Conservation (phyloP, 2,113 vertebrate species). For the Ptilorrhoa leucosticta region DNA sequence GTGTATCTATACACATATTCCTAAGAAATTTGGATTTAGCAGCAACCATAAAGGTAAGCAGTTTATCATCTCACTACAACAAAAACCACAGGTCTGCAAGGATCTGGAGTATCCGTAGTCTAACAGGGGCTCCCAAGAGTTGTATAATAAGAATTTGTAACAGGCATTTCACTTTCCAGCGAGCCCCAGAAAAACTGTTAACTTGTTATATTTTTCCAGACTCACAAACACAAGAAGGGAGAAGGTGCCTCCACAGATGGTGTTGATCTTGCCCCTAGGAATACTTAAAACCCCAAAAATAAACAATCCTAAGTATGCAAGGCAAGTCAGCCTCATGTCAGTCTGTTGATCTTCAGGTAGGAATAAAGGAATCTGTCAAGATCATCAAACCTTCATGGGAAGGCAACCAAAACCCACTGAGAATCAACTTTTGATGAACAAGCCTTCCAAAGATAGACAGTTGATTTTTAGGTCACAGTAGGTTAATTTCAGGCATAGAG, state of each 20-base stretch:
- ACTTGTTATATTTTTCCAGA: neutral
- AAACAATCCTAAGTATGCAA: neutral
- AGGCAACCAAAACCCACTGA: neutral
- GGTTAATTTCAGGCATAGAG: neutral
- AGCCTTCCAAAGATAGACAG: neutral
- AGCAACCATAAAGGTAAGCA: neutral
- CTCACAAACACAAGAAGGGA: neutral
- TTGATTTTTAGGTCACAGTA: neutral
- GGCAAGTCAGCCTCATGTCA: neutral
- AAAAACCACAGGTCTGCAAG: neutral
- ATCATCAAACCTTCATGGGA: neutral
- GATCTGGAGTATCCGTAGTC: neutral
- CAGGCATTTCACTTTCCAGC: neutral
- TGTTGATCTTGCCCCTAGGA: neutral
- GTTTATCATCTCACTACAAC: neutral
- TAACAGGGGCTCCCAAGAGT: neutral
- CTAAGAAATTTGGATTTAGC: neutral
- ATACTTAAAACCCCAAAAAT: neutral
- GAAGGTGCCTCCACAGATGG: neutral
- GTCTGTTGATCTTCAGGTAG: neutral
- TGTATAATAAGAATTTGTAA: neutral
- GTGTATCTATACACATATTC: neutral
- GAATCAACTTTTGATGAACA: neutral
- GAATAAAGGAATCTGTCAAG: neutral
- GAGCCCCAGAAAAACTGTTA: neutral